These are phyloP conservation scores for Cyphomyrmex costatus DNA, from an alignment of 1,140 invertebrate species.

Conservation along the genomic window DNA sequence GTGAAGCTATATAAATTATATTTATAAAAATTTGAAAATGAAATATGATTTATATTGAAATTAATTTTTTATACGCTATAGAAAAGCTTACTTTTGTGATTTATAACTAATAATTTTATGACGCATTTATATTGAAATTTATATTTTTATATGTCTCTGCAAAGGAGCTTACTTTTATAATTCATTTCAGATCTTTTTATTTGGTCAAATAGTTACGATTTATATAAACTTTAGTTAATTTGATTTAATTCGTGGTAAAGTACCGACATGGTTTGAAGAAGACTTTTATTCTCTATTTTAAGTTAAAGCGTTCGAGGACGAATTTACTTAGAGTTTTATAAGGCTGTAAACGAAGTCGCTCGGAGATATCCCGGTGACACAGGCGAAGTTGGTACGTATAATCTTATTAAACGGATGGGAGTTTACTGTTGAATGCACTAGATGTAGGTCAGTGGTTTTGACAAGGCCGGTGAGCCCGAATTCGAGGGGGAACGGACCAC, in stretches of 20 bases:
- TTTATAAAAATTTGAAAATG: too few species aligned
- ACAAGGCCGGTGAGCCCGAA: slow-evolving; percentile 33
- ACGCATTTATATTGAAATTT: not conserved
- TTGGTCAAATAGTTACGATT: not conserved
- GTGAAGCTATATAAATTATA: too few species aligned
- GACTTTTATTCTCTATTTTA: slow-evolving; percentile 8
- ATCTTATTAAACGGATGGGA: slow-evolving; percentile 59
- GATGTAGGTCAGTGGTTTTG: slow-evolving; percentile 58
- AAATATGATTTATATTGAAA: too few species aligned
- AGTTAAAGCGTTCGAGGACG: not conserved
- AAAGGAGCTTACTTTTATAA: not conserved
- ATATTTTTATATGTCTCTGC: not conserved
- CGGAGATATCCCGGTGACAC: slow-evolving; percentile 35
- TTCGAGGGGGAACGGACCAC: not conserved
- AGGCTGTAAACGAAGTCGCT: slow-evolving; percentile 44
- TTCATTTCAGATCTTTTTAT: not conserved
- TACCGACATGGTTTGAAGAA: not conserved
- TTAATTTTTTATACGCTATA: too few species aligned
- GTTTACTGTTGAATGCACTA: slow-evolving; percentile 46
- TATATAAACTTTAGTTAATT: not conserved
- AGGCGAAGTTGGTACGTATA: slow-evolving; percentile 44
- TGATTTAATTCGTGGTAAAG: slow-evolving; percentile 31
- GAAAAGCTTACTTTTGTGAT: too few species aligned
- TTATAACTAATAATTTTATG: not conserved
- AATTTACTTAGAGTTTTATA: slow-evolving; percentile 52